Percentiles rank a stretch among this genome's conserved stretches.
phyloP scores from a whole-genome alignment of 1,140 invertebrate genomes.

The Spodoptera frugiperda region DNA sequence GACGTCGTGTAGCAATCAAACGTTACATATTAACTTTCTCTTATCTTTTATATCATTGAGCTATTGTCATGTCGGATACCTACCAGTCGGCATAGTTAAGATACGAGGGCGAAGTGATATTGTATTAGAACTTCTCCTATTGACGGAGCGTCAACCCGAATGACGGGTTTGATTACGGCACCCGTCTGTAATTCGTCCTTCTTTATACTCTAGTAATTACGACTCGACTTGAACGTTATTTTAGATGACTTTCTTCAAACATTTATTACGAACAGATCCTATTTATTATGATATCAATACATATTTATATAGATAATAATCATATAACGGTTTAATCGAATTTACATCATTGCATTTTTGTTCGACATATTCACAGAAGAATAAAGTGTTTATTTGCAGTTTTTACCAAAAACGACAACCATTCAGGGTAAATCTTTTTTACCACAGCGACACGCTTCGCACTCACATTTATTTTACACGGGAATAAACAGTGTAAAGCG shows the following conservation, averaged over 20 bases:
- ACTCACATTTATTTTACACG: constrained; percentile 52
- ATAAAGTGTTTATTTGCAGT: not conserved
- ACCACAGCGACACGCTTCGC: constrained; percentile 51
- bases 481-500: constrained; percentile 55
- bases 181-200: not conserved
- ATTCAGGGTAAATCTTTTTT: constrained; percentile 52
- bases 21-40: constrained; percentile 41
- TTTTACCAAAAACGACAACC: not conserved
- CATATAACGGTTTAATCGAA: no score
- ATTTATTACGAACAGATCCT: no score
- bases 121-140: not conserved
- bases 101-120: constrained; percentile 4
- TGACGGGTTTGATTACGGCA: not conserved
- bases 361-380: not conserved
- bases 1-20: constrained; percentile 24
- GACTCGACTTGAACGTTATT: no score
- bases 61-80: constrained; percentile 28
- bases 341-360: not conserved
- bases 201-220: no score
- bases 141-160: not conserved
- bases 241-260: no score
- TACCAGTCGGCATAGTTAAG: constrained; percentile 22
- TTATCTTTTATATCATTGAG: constrained; percentile 35
- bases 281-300: no score
- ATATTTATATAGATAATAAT: no score